Evolutionary conservation across 1,140 invertebrate genomes (phyloP), one percentile per base, ranked within the genome.

Genomic region (Hormaphis cornu): DNA sequence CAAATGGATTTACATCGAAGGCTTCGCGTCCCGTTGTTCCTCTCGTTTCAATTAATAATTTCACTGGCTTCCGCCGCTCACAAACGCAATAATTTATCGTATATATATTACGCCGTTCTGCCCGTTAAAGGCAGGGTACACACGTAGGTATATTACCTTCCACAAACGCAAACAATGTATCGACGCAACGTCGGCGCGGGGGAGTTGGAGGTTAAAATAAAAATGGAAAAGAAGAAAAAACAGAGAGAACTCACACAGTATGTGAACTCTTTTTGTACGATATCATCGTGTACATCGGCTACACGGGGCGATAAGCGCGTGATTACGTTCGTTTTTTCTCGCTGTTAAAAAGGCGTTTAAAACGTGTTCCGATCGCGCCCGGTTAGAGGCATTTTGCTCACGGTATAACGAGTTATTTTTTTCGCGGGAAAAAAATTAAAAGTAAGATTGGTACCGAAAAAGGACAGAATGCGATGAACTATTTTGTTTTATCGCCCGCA

Each of bases 1-100:
- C 42, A 66, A 50, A 66, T 50, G 44, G 61, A 50, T 50, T 66
- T 66, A 50, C n/a, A n/a, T 50, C 50, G 28, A 50, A 66, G 44
- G 61, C 44, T 50, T 48, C 61, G n/a, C n/a, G 61, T 66, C 30
- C 61, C 61, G 44, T 66, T 66, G 61, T 66, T 66, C 61, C 61
- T 66, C 26, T 35, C n/a, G n/a, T 66, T 66, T 66, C 61, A 66
- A 66, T 66, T 66, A 66, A n/a, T n/a, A n/a, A 66, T 66, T 66
- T 66, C 61, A 33, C 18, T 48, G 61, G 61, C 61, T 66, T 66
- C 61, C 44, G 61, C 61, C 61, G 30, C 61, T 66, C n/a, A n/a
- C n/a, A n/a, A n/a, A n/a, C n/a, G n/a, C n/a, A n/a, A n/a, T 66
- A 66, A 50, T 66, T 66, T 66, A 66, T 66, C 44, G 61, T 33